Evolutionary conservation across 35 echinoderm and acorn worm species (phyloP).

Genomic region (Acanthaster planci): DNA sequence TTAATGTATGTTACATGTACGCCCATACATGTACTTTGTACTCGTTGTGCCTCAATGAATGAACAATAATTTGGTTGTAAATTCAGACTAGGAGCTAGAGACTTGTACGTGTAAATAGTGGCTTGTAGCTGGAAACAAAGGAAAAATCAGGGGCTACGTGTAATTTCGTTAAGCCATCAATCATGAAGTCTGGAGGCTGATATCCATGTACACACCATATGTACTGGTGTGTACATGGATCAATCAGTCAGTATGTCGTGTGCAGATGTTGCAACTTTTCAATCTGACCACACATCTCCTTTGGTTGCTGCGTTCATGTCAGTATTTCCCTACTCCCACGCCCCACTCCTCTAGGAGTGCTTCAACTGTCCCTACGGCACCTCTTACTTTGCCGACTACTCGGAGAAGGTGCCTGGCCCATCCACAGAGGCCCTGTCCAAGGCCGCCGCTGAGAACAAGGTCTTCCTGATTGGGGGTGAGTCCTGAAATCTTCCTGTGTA

Average conservation of each 20-base stretch:
- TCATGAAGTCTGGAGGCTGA: too few species aligned
- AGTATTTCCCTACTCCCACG: not conserved
- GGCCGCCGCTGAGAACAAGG: conserved; percentile 73
- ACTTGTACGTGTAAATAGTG: too few species aligned
- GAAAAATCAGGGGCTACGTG: too few species aligned
- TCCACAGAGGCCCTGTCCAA: conserved; percentile 65
- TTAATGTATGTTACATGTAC: too few species aligned
- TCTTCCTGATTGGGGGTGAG: conserved; percentile 89
- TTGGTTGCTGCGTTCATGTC: not conserved
- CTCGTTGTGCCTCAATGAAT: too few species aligned
- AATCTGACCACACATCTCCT: not conserved
- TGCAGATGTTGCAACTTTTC: not conserved
- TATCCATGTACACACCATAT: not conserved
- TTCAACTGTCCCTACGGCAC: conserved; percentile 98
- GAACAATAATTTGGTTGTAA: too few species aligned
- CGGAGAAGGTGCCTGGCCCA: conserved; percentile 88
- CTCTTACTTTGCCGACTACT: conserved; percentile 84
- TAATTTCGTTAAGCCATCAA: too few species aligned
- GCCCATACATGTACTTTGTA: too few species aligned
- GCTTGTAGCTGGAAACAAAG: too few species aligned
- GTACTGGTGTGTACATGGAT: not conserved
- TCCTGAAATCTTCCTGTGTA: not conserved
- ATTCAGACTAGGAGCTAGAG: too few species aligned
- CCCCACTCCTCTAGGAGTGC: conserved; percentile 71
- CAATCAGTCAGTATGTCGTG: not conserved